Percentiles rank a stretch among this genome's conserved stretches.
Evolutionary conservation across 92 coral and sea anemone genomes (phyloP).

Genomic region (Porites evermanni): DNA sequence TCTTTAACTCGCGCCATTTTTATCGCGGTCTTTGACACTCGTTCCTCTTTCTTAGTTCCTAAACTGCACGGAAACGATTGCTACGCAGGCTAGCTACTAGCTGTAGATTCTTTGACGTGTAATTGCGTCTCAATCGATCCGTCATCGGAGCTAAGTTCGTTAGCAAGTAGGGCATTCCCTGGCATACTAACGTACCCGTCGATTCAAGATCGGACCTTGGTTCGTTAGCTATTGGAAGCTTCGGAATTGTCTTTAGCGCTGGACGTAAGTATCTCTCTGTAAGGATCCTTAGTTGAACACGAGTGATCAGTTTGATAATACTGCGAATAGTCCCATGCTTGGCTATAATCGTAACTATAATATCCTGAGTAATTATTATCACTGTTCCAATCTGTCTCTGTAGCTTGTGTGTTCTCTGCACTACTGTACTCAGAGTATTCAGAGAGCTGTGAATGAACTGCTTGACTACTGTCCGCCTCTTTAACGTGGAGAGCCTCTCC

Average conservation of each 20-base stretch:
- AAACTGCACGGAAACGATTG: too few relatives aligned
- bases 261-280: constrained; percentile 1
- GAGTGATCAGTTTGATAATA: constrained; percentile 4
- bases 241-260: not conserved
- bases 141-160: not conserved
- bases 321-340: constrained; percentile 2
- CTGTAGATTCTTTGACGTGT: not conserved
- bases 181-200: not conserved
- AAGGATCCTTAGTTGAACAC: constrained; percentile 25
- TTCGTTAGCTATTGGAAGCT: not conserved
- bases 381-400: constrained; percentile 13
- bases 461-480: not conserved
- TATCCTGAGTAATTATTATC: constrained; percentile 1
- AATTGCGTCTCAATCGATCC: not conserved
- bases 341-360: not conserved
- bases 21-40: too few relatives aligned
- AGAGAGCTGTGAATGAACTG: not conserved
- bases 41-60: too few relatives aligned
- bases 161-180: not conserved
- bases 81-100: too few relatives aligned
- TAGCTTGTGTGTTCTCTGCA: not conserved
- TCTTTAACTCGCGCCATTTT: too few relatives aligned
- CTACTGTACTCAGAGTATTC: not conserved
- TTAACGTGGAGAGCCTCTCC: constrained; percentile 50
- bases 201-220: not conserved